Conservation (phyloP, 1,140 invertebrate genomes). For the Halyomorpha halys region DNA sequence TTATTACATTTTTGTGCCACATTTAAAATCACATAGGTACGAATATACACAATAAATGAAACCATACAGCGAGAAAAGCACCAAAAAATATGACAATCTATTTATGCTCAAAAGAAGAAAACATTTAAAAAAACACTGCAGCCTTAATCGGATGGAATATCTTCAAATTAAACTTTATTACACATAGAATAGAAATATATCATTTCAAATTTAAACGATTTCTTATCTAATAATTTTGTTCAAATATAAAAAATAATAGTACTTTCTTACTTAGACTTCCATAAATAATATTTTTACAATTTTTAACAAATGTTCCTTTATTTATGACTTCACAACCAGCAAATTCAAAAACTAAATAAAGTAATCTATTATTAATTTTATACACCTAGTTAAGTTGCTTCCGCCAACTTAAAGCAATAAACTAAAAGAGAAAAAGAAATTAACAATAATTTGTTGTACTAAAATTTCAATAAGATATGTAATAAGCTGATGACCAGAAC, state of each 20-base stretch:
- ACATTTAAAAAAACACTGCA: background rate
- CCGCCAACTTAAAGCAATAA: constrained; percentile 8
- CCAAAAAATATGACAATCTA: no score
- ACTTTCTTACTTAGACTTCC: constrained; percentile 5
- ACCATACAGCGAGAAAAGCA: no score
- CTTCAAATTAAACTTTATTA: constrained; percentile 12
- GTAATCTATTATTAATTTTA: constrained; percentile 4
- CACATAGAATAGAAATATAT: constrained; percentile 8
- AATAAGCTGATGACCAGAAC: no score
- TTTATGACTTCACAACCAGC: constrained; percentile 14
- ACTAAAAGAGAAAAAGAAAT: constrained; percentile 1
- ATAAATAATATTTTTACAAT: constrained; percentile 8
- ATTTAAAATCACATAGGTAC: no score
- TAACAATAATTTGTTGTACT: no score
- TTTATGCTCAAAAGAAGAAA: no score
- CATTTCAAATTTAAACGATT: constrained; percentile 7
- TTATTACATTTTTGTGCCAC: no score
- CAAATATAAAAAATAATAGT: constrained; percentile 13
- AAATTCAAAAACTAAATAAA: constrained; percentile 6
- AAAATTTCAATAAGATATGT: no score
- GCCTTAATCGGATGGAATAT: constrained; percentile 13
- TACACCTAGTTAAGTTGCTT: constrained; percentile 15
- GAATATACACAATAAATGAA: no score
- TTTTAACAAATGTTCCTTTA: constrained; percentile 5
- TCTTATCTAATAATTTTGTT: background rate